Conservation (phyloP, 2,888 invertebrate species). For the Cataglyphis rosenhaueri region DNA sequence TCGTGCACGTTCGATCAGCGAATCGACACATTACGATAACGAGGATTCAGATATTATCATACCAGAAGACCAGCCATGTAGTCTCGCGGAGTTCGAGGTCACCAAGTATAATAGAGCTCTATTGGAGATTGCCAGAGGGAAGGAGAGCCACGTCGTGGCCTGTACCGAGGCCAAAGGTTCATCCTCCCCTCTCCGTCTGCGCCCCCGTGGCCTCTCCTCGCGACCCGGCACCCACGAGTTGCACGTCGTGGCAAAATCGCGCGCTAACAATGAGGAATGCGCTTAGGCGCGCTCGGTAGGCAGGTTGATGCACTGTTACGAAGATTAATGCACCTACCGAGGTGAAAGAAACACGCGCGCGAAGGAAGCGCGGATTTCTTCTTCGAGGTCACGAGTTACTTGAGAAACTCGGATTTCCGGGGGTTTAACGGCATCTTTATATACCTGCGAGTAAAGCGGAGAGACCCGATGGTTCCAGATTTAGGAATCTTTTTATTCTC, state of each 20-base stretch:
- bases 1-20: background rate
- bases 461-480: background rate
- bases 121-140: conserved; percentile 58
- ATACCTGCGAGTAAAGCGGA: background rate
- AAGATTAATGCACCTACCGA: conserved; percentile 72
- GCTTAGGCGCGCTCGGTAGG: conserved; percentile 63
- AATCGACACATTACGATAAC: conserved; percentile 43
- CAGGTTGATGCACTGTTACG: conserved; percentile 73
- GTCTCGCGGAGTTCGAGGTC: conserved; percentile 64
- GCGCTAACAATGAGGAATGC: conserved; percentile 75
- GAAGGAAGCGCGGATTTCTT: conserved; percentile 66
- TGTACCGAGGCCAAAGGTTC: conserved; percentile 74
- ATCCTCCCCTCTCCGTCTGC: conserved; percentile 52
- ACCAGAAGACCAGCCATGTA: conserved; percentile 20
- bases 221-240: conserved; percentile 45
- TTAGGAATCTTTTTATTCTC: background rate
- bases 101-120: conserved; percentile 58
- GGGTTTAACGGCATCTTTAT: conserved; percentile 6
- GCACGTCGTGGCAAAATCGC: conserved; percentile 54
- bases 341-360: conserved; percentile 53
- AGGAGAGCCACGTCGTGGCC: conserved; percentile 73
- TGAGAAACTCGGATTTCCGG: conserved; percentile 58
- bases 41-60: conserved; percentile 39
- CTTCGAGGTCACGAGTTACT: conserved; percentile 47
- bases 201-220: conserved; percentile 21